Evolutionary conservation across 2,113 vertebrate species (phyloP), one percentile per base, ranked within the genome.

Genomic region (Anser brachyrhynchus): DNA sequence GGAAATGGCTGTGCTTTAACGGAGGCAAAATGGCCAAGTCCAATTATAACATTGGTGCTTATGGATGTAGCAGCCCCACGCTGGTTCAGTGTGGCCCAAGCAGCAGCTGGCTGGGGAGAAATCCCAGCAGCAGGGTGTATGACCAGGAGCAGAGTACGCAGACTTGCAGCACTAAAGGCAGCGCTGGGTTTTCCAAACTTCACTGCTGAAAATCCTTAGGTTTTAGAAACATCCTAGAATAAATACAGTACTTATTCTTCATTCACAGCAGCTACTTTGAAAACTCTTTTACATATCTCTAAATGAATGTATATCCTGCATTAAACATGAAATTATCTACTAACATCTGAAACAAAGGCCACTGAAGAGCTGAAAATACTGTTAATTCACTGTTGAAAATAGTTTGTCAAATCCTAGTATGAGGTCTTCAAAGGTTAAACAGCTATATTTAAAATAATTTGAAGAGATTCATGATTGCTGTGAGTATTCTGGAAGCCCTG

Each of bases 361-460:
- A 39, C 26, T 28, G 11, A 87, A 78, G 26, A 75, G 8, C 18
- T 65, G 43, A 29, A 75, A 93, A 89, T 54, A 28, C 22, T 65
- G 39, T 55, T 87, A 72, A 72, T 82, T 75, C 79, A 29, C 33
- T 70, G 29, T 51, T 65, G 80, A 10, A 89, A 84, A 75, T 69
- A 82, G 43, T 82, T 93, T 72, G 22, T 41, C 87, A 72, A 4
- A 69, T 79, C 23, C 49, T 76, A 31, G 41, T 10, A 58, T 5
- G 9, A 69, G 57, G 46, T 89, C 57, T 91, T 87, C 35, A 76
- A 66, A 87, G 21, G 21, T 91, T 83, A 89, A 91, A 67, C 5
- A 87, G 58, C 49, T 73, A 5, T 54, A 87, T 95, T 92, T 84
- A 69, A 87, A 93, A 35, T 70, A 65, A 65, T 91, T 89, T 74